phyloP scores from a whole-genome alignment of 2,113 vertebrate species.

The Pseudopodoces humilis region DNA sequence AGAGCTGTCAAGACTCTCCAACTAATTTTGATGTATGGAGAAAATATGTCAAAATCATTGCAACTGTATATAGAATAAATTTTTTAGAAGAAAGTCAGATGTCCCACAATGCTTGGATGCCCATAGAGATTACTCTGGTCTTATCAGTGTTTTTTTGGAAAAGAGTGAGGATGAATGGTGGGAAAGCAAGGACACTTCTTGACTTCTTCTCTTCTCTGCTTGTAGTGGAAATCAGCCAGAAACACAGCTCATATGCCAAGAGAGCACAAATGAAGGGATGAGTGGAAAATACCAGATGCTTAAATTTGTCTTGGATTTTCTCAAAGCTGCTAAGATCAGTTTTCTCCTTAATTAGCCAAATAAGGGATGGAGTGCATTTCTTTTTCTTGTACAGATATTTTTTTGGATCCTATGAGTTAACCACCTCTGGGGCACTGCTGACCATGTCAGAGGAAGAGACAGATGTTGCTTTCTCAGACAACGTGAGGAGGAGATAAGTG shows the following conservation, averaged over 20 bases:
- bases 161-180: background rate
- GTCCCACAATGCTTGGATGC: background rate
- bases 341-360: slow-evolving; percentile 28
- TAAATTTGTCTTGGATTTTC: slow-evolving; percentile 19
- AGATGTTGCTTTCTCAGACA: background rate
- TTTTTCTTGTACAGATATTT: background rate
- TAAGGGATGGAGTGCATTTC: background rate
- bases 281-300: slow-evolving; percentile 48
- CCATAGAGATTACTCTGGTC: background rate
- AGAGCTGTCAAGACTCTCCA: background rate
- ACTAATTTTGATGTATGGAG: background rate
- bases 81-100: background rate
- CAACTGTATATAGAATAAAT: background rate
- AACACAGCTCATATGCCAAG: slow-evolving; percentile 27
- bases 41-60: background rate
- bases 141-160: background rate
- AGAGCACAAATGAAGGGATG: background rate
- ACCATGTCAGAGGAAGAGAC: background rate
- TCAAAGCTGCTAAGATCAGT: background rate
- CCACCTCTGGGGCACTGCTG: background rate
- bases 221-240: slow-evolving; percentile 48
- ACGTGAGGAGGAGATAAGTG: background rate
- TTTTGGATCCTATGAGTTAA: background rate
- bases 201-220: slow-evolving; percentile 30
- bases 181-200: slow-evolving; percentile 37